phyloP scores from a whole-genome alignment of 2,888 invertebrate species.

The Drosophila kokeensis region DNA sequence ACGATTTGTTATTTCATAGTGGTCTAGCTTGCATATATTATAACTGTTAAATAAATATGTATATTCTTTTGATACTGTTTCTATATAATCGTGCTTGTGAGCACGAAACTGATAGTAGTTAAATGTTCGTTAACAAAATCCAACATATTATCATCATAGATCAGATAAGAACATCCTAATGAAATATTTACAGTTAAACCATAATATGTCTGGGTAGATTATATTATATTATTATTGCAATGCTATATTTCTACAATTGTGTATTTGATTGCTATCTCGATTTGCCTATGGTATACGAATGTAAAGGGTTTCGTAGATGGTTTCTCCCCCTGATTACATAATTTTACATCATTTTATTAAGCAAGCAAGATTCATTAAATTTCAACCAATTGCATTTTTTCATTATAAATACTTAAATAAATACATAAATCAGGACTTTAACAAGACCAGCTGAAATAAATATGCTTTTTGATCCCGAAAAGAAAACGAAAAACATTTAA shows the following conservation, averaged over 20 bases:
- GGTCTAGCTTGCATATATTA: background rate
- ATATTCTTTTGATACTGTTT: background rate
- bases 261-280: background rate
- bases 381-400: background rate
- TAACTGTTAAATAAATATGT: background rate
- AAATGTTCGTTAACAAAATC: background rate
- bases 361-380: background rate
- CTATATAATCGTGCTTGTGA: too few relatives aligned
- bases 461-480: background rate
- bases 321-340: background rate
- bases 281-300: background rate
- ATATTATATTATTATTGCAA: background rate
- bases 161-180: background rate
- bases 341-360: background rate
- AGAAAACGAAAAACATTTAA: slow-evolving; percentile 30
- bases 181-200: background rate
- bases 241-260: background rate
- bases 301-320: background rate
- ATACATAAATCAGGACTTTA: background rate
- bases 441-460: background rate
- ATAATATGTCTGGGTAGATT: background rate
- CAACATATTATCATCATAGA: background rate
- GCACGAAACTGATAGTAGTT: background rate
- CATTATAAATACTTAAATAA: background rate
- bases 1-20: background rate